Evolutionary conservation across 2,113 vertebrate species (phyloP).

Genomic region (Arothron firmamentum): DNA sequence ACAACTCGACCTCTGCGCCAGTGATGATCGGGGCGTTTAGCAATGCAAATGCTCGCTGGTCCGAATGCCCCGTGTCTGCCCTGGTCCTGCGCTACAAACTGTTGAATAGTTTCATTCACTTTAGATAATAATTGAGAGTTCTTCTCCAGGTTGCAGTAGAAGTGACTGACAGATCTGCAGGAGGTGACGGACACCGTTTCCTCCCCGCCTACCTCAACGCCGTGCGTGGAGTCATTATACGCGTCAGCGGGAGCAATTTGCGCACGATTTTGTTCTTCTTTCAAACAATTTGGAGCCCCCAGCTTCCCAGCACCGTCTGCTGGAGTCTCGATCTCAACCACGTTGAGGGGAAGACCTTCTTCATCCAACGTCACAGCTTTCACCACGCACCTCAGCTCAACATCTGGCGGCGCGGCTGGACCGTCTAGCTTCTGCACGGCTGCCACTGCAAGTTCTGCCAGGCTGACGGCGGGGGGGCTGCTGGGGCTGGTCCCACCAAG

Average conservation of each 20-base stretch:
- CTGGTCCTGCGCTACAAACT: constrained; percentile 42
- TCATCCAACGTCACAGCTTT: constrained; percentile 32
- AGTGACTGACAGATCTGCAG: constrained; percentile 70
- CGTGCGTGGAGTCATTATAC: constrained; percentile 75
- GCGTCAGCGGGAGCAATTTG: constrained; percentile 58
- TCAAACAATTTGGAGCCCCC: constrained; percentile 22
- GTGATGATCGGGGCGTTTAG: constrained; percentile 75
- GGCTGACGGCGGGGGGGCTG: neutral
- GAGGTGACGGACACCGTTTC: constrained; percentile 76
- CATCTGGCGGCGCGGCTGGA: neutral
- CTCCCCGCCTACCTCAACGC: constrained; percentile 78
- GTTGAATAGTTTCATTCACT: constrained; percentile 62
- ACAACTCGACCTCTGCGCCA: constrained; percentile 83
- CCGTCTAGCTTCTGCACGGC: constrained; percentile 42
- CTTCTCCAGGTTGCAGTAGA: constrained; percentile 85
- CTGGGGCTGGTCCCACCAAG: neutral
- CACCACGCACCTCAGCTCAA: constrained; percentile 25
- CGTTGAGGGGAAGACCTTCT: constrained; percentile 27
- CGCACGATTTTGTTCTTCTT: constrained; percentile 55
- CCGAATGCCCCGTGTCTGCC: constrained; percentile 29
- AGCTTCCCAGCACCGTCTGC: constrained; percentile 6
- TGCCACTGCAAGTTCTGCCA: constrained; percentile 1
- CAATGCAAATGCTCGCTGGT: constrained; percentile 76
- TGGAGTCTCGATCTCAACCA: constrained; percentile 42
- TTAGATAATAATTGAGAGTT: constrained; percentile 67